phyloP scores from a whole-genome alignment of 2,888 invertebrate species.

The Timandra comae region DNA sequence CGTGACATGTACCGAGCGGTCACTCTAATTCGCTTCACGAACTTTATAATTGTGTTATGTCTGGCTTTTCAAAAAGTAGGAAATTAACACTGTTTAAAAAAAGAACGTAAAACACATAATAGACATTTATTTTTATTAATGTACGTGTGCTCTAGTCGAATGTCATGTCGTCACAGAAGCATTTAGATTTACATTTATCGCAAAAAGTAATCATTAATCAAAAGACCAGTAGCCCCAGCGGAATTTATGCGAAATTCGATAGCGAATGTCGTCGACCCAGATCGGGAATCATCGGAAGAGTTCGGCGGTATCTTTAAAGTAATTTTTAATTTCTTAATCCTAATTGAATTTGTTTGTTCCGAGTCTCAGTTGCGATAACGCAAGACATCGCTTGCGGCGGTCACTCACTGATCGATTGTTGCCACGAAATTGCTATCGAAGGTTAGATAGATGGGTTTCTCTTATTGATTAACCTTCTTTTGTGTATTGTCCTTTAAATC shows the following conservation, averaged over 20 bases:
- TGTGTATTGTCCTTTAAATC: conserved; percentile 43
- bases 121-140: too few species aligned
- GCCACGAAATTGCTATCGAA: conserved; percentile 38
- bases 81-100: too few species aligned
- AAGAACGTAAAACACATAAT: too few species aligned
- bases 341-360: conserved; percentile 74
- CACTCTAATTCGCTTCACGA: too few species aligned
- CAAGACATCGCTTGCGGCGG: conserved; percentile 38
- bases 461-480: conserved; percentile 43
- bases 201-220: conserved; percentile 22
- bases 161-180: too few species aligned
- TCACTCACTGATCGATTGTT: conserved; percentile 49
- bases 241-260: conserved; percentile 44
- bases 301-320: conserved; percentile 57
- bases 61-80: too few species aligned
- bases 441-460: conserved; percentile 45
- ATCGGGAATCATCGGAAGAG: conserved; percentile 44
- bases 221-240: conserved; percentile 29
- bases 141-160: too few species aligned
- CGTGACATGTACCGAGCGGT: too few species aligned
- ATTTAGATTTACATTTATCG: background rate
- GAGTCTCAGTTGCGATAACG: conserved; percentile 49
- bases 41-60: too few species aligned
- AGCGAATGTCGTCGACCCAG: conserved; percentile 47
- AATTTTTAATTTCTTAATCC: conserved; percentile 70